phyloP scores from a whole-genome alignment of 2,113 vertebrate species.

The Amia ocellicauda region DNA sequence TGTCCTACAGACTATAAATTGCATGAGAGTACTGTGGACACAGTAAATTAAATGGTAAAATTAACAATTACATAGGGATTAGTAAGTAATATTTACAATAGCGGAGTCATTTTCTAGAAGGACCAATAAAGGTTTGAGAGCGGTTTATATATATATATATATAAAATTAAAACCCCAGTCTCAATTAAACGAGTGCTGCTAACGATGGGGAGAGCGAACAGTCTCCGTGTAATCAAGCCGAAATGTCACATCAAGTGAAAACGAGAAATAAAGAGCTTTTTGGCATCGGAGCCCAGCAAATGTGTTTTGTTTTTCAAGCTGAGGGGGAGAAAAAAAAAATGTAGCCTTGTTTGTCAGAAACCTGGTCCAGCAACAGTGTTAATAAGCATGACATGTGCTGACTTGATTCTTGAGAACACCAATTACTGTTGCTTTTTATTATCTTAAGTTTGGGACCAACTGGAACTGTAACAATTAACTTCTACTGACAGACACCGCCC shows the following conservation, averaged over 20 bases:
- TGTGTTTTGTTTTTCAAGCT: not conserved
- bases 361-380: conserved; percentile 53
- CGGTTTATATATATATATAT: not conserved
- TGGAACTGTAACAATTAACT: conserved; percentile 35
- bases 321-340: conserved; percentile 30
- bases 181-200: conserved; percentile 22
- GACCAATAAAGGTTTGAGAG: conserved; percentile 9
- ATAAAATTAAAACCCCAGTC: conserved; percentile 3
- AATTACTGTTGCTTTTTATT: conserved; percentile 13
- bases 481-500: conserved; percentile 57
- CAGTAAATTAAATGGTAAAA: conserved; percentile 11
- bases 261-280: conserved; percentile 2
- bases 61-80: conserved; percentile 14
- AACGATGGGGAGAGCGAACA: conserved; percentile 20
- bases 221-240: conserved; percentile 8
- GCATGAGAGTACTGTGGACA: not conserved
- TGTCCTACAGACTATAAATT: conserved; percentile 8
- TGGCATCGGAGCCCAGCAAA: conserved; percentile 16
- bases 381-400: conserved; percentile 49
- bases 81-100: conserved; percentile 7
- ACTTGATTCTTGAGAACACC: conserved; percentile 49
- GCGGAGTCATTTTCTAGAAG: conserved; percentile 17
- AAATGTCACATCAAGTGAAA: conserved; percentile 13
- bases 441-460: not conserved
- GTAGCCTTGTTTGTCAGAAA: conserved; percentile 48